A percentile compares a stretch with the other conserved stretches of the same genome.
phyloP scores from a whole-genome alignment of 2,113 vertebrate species.

The Callaeas wilsoni region DNA sequence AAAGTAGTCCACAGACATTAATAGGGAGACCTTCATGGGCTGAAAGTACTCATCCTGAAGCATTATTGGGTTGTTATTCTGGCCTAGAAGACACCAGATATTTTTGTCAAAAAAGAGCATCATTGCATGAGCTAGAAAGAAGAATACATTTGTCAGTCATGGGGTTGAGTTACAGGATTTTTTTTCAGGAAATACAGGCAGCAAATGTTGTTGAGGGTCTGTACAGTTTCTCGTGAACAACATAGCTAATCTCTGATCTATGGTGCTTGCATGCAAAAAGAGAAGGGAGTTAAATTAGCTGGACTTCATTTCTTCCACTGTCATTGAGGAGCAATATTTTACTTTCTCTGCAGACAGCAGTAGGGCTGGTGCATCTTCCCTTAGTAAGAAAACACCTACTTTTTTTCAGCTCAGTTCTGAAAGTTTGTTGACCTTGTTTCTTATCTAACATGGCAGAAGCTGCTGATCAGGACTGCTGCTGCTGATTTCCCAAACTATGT shows the following conservation, averaged over 20 bases:
- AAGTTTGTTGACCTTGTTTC: constrained; percentile 27
- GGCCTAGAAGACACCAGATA: neutral
- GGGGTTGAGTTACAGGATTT: neutral
- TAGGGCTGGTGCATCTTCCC: neutral
- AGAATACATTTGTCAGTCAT: neutral
- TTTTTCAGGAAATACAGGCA: neutral
- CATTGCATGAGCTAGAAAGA: neutral
- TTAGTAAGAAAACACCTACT: neutral
- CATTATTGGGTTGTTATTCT: neutral
- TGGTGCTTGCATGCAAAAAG: neutral
- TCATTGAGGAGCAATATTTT: neutral
- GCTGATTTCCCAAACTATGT: neutral
- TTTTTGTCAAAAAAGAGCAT: neutral
- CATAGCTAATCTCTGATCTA: neutral
- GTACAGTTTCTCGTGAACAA: neutral
- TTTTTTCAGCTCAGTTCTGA: neutral
- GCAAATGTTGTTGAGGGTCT: neutral
- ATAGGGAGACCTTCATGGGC: neutral
- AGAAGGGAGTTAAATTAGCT: neutral
- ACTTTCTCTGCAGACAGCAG: neutral
- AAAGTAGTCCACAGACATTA: neutral
- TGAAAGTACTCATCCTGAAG: neutral
- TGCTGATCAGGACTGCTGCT: neutral
- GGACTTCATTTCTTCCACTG: neutral
- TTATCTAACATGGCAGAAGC: neutral